phyloP scores from a whole-genome alignment of 2,888 invertebrate genomes.

The Eurytoma adleriae region DNA sequence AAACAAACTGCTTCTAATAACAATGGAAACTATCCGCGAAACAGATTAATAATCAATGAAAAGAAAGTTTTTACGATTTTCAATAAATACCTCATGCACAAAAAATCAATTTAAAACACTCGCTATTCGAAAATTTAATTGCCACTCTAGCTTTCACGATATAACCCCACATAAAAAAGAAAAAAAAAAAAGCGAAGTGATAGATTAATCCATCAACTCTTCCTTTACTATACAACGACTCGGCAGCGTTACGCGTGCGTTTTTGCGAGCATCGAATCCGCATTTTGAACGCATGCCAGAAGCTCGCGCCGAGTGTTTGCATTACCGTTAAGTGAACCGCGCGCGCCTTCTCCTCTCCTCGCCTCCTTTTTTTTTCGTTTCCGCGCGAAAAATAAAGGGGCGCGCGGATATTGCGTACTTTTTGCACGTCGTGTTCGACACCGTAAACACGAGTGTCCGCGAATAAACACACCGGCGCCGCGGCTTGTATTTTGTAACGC shows the following conservation, averaged over 20 bases:
- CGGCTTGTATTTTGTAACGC: slow-evolving; percentile 30
- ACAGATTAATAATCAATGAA: too few relatives aligned
- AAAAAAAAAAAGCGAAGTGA: too few relatives aligned
- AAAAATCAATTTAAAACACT: too few relatives aligned
- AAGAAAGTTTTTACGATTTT: too few relatives aligned
- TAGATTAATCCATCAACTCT: not conserved
- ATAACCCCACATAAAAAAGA: too few relatives aligned
- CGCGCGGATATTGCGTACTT: not conserved
- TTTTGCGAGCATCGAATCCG: slow-evolving; percentile 5
- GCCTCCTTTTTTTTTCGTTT: not conserved
- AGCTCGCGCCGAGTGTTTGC: slow-evolving; percentile 35
- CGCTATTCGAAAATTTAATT: too few relatives aligned
- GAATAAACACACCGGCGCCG: slow-evolving; percentile 3
- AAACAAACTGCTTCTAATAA: too few relatives aligned
- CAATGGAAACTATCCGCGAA: too few relatives aligned
- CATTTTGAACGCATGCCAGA: slow-evolving; percentile 47
- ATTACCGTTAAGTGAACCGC: slow-evolving; percentile 51
- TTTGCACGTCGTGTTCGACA: slow-evolving; percentile 33
- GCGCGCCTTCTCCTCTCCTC: not conserved
- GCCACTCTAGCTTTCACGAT: too few relatives aligned
- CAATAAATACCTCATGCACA: too few relatives aligned
- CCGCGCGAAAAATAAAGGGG: not conserved
- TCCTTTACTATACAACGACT: not conserved
- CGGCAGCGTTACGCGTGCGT: not conserved
- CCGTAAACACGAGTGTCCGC: slow-evolving; percentile 33